Conservation (phyloP, 2,888 invertebrate genomes). For the Aphodius granarius region DNA sequence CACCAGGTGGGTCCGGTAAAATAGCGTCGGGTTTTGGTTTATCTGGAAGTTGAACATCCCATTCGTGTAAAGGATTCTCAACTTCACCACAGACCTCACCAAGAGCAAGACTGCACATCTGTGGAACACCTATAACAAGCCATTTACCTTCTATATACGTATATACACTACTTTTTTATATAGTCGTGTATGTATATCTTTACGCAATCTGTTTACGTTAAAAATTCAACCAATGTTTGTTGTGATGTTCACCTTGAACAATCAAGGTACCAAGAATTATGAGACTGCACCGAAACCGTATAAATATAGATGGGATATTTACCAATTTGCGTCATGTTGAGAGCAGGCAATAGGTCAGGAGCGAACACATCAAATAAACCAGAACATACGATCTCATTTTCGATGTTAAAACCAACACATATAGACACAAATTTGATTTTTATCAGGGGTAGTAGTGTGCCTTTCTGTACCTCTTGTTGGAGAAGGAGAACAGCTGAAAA, state of each 20-base stretch:
- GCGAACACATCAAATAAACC: conserved; percentile 82
- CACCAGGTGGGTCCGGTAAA: conserved; percentile 47
- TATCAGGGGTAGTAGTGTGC: conserved; percentile 77
- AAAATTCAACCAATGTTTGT: background rate
- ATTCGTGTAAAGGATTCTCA: conserved; percentile 83
- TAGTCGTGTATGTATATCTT: background rate
- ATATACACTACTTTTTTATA: no score
- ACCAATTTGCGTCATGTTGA: conserved; percentile 41
- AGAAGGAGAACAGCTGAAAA: conserved; percentile 79
- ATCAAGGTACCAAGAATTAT: background rate
- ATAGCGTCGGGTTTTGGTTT: conserved; percentile 72
- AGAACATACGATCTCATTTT: conserved; percentile 81
- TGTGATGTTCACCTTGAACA: background rate
- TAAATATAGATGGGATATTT: conserved; percentile 20
- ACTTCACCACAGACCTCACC: conserved; percentile 88
- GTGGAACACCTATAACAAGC: conserved; percentile 67
- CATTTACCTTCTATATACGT: no score
- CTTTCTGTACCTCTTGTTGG: conserved; percentile 71
- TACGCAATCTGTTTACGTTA: background rate
- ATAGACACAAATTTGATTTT: conserved; percentile 78
- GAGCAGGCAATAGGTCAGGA: conserved; percentile 58
- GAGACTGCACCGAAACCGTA: background rate
- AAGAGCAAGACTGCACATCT: conserved; percentile 87
- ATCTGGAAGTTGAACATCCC: conserved; percentile 84
- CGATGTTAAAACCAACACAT: conserved; percentile 82